phyloP scores from a whole-genome alignment of 2,113 vertebrate genomes.

The Colistium nudipinnis region DNA sequence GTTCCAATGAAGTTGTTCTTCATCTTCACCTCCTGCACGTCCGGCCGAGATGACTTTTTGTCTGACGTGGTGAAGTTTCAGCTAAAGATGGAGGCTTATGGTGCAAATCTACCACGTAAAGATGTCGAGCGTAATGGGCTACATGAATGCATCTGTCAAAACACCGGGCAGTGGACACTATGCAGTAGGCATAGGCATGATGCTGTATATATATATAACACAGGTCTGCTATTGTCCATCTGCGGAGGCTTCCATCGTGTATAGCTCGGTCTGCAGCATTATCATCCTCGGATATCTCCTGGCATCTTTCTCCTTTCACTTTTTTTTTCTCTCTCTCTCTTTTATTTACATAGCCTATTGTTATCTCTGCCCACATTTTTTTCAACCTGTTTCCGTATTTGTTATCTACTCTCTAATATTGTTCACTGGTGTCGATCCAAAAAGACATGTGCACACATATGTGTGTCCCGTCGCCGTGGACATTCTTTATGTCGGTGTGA shows the following conservation, averaged over 20 bases:
- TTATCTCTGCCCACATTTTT: slow-evolving; percentile 57
- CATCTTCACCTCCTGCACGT: slow-evolving; percentile 8
- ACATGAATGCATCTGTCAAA: slow-evolving; percentile 14
- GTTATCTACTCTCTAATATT: slow-evolving; percentile 48
- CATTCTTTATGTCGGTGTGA: slow-evolving; percentile 24
- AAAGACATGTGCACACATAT: slow-evolving; percentile 12
- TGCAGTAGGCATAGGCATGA: background rate
- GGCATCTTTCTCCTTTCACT: slow-evolving; percentile 32
- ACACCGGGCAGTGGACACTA: background rate
- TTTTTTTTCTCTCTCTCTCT: slow-evolving; percentile 18
- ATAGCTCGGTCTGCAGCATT: slow-evolving; percentile 9
- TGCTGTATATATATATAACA: slow-evolving; percentile 1
- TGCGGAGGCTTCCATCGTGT: slow-evolving; percentile 7
- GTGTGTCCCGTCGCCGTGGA: slow-evolving; percentile 16
- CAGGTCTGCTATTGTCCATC: slow-evolving; percentile 32
- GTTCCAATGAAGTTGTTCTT: slow-evolving; percentile 40
- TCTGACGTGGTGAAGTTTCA: slow-evolving; percentile 36
- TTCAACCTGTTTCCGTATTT: slow-evolving; percentile 43
- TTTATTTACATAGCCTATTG: slow-evolving; percentile 54
- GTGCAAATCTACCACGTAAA: background rate
- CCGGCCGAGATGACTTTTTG: slow-evolving; percentile 15
- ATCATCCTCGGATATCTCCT: slow-evolving; percentile 45
- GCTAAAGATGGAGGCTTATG: slow-evolving; percentile 16
- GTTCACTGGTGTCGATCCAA: slow-evolving; percentile 36
- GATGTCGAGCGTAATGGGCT: background rate